These are phyloP conservation scores for Gorsachius goisagi DNA, from an alignment of 2,113 vertebrate genomes.

Conservation along the genomic window DNA sequence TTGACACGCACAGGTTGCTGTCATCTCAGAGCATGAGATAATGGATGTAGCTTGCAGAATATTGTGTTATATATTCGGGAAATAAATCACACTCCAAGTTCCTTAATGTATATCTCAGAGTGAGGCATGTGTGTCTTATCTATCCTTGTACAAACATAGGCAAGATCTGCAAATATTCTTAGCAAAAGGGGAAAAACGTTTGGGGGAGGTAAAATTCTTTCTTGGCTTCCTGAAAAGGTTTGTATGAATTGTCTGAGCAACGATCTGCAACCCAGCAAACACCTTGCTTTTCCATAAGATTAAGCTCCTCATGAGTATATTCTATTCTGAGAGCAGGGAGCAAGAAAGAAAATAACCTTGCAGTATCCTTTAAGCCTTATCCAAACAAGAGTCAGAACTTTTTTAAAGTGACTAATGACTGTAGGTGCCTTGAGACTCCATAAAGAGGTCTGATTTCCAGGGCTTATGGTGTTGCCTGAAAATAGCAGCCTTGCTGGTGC, in stretches of 20 bases:
- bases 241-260: not conserved
- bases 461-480: constrained; percentile 27
- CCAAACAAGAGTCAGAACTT: constrained; percentile 37
- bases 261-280: not conserved
- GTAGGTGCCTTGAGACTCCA: constrained; percentile 31
- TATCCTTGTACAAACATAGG: constrained; percentile 54
- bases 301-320: not conserved
- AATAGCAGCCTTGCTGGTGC: constrained; percentile 8
- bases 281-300: not conserved
- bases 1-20: not conserved
- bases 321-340: constrained; percentile 1
- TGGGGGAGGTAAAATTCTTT: constrained; percentile 54
- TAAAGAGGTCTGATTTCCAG: constrained; percentile 35
- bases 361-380: constrained; percentile 41
- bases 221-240: not conserved
- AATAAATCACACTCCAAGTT: constrained; percentile 56
- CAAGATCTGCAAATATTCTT: constrained; percentile 39
- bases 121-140: constrained; percentile 9
- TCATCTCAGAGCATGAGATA: constrained; percentile 4
- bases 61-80: constrained; percentile 12
- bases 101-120: constrained; percentile 37
- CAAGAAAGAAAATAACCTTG: constrained; percentile 29
- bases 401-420: constrained; percentile 25
- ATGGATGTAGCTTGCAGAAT: constrained; percentile 24
- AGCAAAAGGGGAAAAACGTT: not conserved